These are phyloP conservation scores for Muschampia staudingeri DNA, from an alignment of 2,888 invertebrate species.

Conservation along the genomic window DNA sequence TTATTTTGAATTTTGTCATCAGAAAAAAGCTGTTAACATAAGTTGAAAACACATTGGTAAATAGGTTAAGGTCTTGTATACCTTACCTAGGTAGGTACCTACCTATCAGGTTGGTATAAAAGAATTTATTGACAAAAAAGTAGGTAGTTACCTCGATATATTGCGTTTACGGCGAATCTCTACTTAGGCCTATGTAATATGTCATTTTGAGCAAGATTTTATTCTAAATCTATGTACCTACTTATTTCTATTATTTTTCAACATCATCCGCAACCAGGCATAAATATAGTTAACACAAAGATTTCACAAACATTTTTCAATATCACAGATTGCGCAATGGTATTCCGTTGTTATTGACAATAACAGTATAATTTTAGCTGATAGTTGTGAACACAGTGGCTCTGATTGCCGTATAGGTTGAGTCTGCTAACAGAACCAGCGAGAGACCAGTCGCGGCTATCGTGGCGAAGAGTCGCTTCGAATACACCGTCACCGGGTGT, in stretches of 20 bases:
- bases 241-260: not conserved
- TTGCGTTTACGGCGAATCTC: conserved; percentile 35
- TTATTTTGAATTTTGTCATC: too few relatives aligned
- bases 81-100: too few relatives aligned
- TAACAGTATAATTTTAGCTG: conserved; percentile 95
- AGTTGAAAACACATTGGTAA: too few relatives aligned
- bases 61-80: too few relatives aligned
- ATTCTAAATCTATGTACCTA: conserved; percentile 27
- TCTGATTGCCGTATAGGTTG: conserved; percentile 96
- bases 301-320: conserved; percentile 37
- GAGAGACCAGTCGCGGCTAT: conserved; percentile 83
- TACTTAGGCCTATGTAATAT: conserved; percentile 38
- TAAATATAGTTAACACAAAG: conserved; percentile 15
- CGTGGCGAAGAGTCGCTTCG: conserved; percentile 94
- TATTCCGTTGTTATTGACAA: conserved; percentile 83
- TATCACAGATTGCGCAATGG: conserved; percentile 65
- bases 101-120: too few relatives aligned
- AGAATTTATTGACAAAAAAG: not conserved
- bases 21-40: too few relatives aligned
- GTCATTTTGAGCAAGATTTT: conserved; percentile 44
- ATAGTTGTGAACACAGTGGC: conserved; percentile 94
- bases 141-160: not conserved
- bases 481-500: conserved; percentile 94
- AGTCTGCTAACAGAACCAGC: conserved; percentile 95
- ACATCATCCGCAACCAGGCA: conserved; percentile 9